Conservation (phyloP, 2,797 vertebrate genomes). For the Hirundo rustica region DNA sequence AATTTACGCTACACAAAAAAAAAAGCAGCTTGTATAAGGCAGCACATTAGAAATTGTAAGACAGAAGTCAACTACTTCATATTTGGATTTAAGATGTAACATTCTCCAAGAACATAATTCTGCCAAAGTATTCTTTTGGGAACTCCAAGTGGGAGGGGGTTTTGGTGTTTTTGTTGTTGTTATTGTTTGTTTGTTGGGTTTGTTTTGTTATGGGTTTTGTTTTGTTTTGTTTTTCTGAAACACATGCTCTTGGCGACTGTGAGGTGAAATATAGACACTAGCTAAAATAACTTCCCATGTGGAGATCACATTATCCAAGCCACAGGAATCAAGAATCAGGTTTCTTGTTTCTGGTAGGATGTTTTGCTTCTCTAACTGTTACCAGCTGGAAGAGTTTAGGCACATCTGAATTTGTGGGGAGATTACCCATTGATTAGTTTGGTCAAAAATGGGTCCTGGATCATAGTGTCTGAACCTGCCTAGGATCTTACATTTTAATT, state of each 20-base stretch:
- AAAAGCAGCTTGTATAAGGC: neutral
- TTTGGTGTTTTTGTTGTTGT: neutral
- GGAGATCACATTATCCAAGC: neutral
- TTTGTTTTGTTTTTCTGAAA: neutral
- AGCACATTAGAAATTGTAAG: neutral
- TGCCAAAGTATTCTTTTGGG: neutral
- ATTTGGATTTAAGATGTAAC: neutral
- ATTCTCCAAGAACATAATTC: neutral
- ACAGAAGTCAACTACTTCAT: neutral
- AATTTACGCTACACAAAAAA: neutral
- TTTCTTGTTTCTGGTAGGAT: neutral
- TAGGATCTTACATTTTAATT: neutral
- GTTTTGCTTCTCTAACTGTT: neutral
- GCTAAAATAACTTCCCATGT: neutral
- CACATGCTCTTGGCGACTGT: neutral
- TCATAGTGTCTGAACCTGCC: neutral
- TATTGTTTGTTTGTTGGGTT: neutral
- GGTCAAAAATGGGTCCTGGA: neutral
- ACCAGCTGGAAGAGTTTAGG: neutral
- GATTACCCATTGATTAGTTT: neutral
- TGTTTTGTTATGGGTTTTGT: neutral
- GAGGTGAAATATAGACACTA: neutral
- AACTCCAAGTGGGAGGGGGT: neutral
- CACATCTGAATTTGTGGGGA: neutral
- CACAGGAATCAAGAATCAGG: neutral